Percentiles rank a stretch among this genome's conserved stretches.
Conservation (phyloP, 2,888 invertebrate genomes). For the Papilio elwesi region DNA sequence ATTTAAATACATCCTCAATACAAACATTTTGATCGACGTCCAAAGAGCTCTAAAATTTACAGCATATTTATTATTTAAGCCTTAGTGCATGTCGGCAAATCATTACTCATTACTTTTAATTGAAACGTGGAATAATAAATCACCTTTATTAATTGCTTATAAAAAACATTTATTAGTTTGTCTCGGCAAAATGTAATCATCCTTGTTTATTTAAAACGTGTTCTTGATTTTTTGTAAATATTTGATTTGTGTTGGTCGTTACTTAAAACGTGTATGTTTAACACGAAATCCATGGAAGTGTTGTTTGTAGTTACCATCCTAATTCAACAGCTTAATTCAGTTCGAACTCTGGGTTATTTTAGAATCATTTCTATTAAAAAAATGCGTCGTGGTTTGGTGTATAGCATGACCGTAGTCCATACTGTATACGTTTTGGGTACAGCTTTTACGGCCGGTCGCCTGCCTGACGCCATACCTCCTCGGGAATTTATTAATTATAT, state of each 20-base stretch:
- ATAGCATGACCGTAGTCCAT: no score
- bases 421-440: no score
- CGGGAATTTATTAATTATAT: no score
- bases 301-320: not conserved
- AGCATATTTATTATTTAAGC: constrained; percentile 12
- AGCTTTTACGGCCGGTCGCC: no score
- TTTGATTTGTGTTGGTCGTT: not conserved
- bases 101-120: constrained; percentile 31
- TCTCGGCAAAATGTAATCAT: constrained; percentile 29
- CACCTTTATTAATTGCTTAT: constrained; percentile 34
- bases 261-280: constrained; percentile 9
- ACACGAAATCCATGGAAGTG: not conserved
- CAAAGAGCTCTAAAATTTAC: constrained; percentile 1
- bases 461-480: no score
- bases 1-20: no score
- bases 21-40: not conserved
- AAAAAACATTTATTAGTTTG: constrained; percentile 30
- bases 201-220: constrained; percentile 28
- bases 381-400: no score
- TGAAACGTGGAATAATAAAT: constrained; percentile 27
- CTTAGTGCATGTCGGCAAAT: not conserved
- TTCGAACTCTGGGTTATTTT: not conserved
- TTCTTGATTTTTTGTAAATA: constrained; percentile 17
- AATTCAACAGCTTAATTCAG: not conserved
- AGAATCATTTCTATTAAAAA: no score